Evolutionary conservation across 2,888 invertebrate species (phyloP), one percentile per base, ranked within the genome.

Genomic region (Calliphora vomitoria): DNA sequence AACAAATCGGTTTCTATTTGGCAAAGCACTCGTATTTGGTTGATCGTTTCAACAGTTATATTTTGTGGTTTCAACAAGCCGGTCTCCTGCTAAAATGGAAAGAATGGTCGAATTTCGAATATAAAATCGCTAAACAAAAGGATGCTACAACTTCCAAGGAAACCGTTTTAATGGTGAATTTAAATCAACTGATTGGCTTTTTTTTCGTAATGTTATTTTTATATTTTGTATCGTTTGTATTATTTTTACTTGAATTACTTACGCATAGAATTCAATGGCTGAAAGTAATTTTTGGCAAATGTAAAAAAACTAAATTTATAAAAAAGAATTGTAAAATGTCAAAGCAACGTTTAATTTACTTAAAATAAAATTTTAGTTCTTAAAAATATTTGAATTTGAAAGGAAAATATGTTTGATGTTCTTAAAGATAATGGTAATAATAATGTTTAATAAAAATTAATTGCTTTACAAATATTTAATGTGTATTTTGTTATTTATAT

Each of bases 181-280:
- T 86, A 50, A 60, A 75, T 11, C 74, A 78, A 44, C 35, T 78
- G 0, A n/a, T 58, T 20, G 84, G 84, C 13, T 82, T 88, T 47
- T 72, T 82, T 25, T 0, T 55, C 0, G 20, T 85, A 6, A n/a
- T 75, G 4, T 8, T 80, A n/a, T 6, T 80, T 31, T 47, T 85
- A 31, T 41, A 69, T 62, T 11, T 69, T 5, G 10, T 44, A 11
- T 60, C 82, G 4, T 53, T 75, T 41, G 10, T 89, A 3, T 68
- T 90, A 25, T 90, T 91, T 13, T 3, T 87, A 0, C 79, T 87
- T 18, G 91, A 91, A 41, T 13, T 90, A 1, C 8, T 89, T 18
- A 85, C 89, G 4, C 15, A 20, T 11, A 84, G 11, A 58, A 20
- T 68, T 44, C 18, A 18, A 41, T 79, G 38, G 41, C 18, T 82